Evolutionary conservation across 2,888 invertebrate species (phyloP).

Genomic region (Polyommatus iphigenia): DNA sequence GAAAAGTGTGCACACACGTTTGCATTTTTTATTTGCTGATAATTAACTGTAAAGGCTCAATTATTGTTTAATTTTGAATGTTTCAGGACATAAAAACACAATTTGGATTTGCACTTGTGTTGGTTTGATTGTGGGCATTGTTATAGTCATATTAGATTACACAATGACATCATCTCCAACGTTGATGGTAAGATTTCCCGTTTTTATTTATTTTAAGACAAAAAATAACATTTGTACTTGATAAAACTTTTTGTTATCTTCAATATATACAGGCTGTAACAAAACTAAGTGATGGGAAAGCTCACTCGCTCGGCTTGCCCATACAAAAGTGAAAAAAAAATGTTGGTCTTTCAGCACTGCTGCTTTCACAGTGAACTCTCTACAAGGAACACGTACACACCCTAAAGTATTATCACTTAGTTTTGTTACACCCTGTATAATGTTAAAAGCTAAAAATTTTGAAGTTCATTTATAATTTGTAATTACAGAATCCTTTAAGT

Average conservation of each 20-base stretch:
- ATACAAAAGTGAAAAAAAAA: too few relatives aligned
- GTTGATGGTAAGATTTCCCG: constrained; percentile 76
- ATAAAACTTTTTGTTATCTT: not conserved
- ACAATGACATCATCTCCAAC: constrained; percentile 83
- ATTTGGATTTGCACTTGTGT: constrained; percentile 88
- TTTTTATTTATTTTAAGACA: not conserved
- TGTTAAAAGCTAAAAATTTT: not conserved
- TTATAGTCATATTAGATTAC: constrained; percentile 85
- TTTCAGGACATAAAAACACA: constrained; percentile 84
- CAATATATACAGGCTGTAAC: too few relatives aligned
- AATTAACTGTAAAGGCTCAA: not conserved
- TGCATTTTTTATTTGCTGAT: not conserved
- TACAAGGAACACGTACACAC: too few relatives aligned
- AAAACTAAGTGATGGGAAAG: too few relatives aligned
- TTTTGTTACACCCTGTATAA: too few relatives aligned
- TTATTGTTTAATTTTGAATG: constrained; percentile 21
- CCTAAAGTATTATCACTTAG: too few relatives aligned
- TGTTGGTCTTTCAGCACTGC: too few relatives aligned
- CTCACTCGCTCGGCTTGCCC: too few relatives aligned
- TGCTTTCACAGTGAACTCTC: too few relatives aligned
- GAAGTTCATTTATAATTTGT: constrained; percentile 34
- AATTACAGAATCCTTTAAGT: constrained; percentile 84
- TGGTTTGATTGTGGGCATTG: constrained; percentile 85
- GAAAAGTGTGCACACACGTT: too few relatives aligned
- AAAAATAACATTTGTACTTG: not conserved